phyloP scores from a whole-genome alignment of 1,140 invertebrate species.

The Meteorus sp. region DNA sequence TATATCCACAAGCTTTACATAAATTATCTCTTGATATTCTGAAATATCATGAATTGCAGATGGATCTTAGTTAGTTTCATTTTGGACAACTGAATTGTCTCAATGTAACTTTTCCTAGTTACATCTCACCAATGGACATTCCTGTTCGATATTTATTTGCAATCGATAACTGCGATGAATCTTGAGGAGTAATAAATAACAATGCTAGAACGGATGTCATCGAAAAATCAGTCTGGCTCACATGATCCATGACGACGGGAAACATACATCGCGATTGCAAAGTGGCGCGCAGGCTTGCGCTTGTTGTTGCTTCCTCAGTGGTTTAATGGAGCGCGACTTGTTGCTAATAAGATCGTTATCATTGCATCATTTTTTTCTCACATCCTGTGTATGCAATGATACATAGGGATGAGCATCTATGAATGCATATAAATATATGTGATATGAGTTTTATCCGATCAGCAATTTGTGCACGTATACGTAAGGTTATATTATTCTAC shows the following conservation, averaged over 20 bases:
- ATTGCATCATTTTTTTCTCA: constrained; percentile 20
- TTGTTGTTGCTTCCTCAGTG: constrained; percentile 10
- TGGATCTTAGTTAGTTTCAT: too few species aligned
- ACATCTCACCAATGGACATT: too few species aligned
- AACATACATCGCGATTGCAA: constrained; percentile 27
- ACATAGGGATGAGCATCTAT: background rate
- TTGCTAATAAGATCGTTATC: constrained; percentile 22
- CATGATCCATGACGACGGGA: constrained; percentile 25
- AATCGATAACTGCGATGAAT: too few species aligned
- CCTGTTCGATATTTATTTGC: too few species aligned
- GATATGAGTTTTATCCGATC: background rate
- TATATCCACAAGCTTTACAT: too few species aligned
- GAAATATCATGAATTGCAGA: too few species aligned
- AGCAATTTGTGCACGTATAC: background rate
- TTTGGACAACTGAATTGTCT: too few species aligned
- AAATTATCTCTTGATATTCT: too few species aligned
- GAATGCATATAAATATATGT: too few species aligned
- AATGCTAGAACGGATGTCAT: constrained; percentile 8
- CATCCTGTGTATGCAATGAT: constrained; percentile 12
- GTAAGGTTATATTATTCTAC: background rate
- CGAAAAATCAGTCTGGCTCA: constrained; percentile 32
- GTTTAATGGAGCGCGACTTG: constrained; percentile 22
- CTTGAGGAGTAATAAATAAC: too few species aligned
- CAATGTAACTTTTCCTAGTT: too few species aligned
- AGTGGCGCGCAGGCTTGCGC: constrained; percentile 1